These are phyloP conservation scores for Mythimna loreyi DNA, from an alignment of 2,888 invertebrate species.

Conservation along the genomic window DNA sequence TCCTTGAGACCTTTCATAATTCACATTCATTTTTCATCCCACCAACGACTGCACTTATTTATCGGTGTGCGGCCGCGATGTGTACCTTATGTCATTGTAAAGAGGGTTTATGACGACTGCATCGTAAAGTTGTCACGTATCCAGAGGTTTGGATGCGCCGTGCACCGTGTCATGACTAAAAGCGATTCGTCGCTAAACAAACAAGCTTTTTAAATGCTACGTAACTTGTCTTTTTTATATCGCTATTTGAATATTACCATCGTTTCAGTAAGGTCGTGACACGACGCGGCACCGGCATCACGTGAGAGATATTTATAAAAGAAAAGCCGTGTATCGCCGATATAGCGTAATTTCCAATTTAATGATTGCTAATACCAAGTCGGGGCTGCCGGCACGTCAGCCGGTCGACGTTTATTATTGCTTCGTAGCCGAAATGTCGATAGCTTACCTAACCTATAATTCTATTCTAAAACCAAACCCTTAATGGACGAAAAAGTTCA, in stretches of 20 bases:
- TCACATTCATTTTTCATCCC: conserved; percentile 74
- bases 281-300: conserved; percentile 89
- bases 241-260: conserved; percentile 90
- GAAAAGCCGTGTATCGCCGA: conserved; percentile 89
- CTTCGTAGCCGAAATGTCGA: conserved; percentile 71
- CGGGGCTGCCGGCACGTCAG: conserved; percentile 86
- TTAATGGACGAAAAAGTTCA: conserved; percentile 28
- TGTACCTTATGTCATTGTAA: conserved; percentile 60
- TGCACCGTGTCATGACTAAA: conserved; percentile 87
- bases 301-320: conserved; percentile 91
- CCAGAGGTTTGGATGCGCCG: conserved; percentile 77
- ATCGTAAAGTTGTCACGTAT: conserved; percentile 70
- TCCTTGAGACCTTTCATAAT: conserved; percentile 73
- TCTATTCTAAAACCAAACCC: conserved; percentile 62
- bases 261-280: conserved; percentile 88
- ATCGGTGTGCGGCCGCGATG: conserved; percentile 52
- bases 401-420: conserved; percentile 79
- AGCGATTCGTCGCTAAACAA: conserved; percentile 89
- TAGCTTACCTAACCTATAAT: conserved; percentile 66
- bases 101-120: conserved; percentile 64
- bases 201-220: conserved; percentile 91
- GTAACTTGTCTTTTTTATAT: conserved; percentile 91
- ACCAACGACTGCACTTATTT: conserved; percentile 64
- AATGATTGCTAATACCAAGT: conserved; percentile 90
- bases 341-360: conserved; percentile 90